phyloP scores from a whole-genome alignment of 2,797 vertebrate genomes.

The Otolemur crassicaudatus region DNA sequence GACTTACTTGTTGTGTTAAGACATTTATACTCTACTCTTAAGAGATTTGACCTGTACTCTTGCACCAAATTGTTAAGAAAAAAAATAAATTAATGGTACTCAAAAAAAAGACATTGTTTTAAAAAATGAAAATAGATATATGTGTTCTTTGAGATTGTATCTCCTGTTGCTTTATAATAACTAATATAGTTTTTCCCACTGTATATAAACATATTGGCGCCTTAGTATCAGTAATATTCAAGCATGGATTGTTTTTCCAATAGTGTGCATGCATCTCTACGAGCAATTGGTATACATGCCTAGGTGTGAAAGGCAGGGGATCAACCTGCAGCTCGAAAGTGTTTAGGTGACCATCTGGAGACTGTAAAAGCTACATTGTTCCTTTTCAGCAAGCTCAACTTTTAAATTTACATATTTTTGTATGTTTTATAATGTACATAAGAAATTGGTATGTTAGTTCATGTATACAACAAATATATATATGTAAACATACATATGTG shows the following conservation, averaged over 20 bases:
- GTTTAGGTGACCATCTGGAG: not conserved
- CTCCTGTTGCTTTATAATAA: not conserved
- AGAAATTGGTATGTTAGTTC: not conserved
- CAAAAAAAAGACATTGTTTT: not conserved
- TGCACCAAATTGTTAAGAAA: no score
- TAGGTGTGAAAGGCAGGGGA: not conserved
- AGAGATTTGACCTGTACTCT: no score
- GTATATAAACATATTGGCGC: not conserved
- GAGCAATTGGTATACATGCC: no score
- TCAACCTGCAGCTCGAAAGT: not conserved
- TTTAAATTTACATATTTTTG: not conserved
- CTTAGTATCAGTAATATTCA: not conserved
- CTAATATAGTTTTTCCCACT: not conserved
- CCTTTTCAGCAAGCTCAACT: not conserved
- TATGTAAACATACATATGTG: no score
- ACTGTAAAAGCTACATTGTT: not conserved
- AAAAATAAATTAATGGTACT: no score
- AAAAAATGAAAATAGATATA: not conserved
- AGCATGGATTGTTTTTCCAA: not conserved
- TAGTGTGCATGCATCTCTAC: not conserved
- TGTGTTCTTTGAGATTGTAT: not conserved
- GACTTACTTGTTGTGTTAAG: no score
- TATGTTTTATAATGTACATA: not conserved
- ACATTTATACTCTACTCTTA: no score
- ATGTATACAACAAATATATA: not conserved